Evolutionary conservation across 2,797 vertebrate species (phyloP).

Genomic region (Scolopax bukidnonensis): DNA sequence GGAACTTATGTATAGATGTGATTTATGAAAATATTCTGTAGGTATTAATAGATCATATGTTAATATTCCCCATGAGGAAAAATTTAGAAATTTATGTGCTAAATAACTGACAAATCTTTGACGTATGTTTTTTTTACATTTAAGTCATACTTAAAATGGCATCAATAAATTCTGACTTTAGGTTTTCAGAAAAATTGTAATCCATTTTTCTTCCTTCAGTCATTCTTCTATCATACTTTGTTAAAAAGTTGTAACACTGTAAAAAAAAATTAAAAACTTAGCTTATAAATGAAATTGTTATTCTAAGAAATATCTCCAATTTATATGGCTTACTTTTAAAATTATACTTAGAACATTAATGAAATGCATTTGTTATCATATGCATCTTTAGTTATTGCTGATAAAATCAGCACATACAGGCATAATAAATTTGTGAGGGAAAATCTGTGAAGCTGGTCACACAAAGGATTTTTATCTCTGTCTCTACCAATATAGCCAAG

Average conservation of each 20-base stretch:
- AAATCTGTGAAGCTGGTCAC: not conserved
- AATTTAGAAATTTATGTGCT: not conserved
- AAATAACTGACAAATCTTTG: not conserved
- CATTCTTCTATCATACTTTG: not conserved
- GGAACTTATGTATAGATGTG: not conserved
- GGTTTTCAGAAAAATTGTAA: not conserved
- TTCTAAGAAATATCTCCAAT: not conserved
- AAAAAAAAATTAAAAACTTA: not conserved
- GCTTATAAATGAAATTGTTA: not conserved
- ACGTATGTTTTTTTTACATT: not conserved
- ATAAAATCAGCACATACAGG: not conserved
- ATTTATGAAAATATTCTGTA: not conserved
- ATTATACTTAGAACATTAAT: not conserved
- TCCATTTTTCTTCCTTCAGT: not conserved
- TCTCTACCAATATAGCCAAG: not conserved
- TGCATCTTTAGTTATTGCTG: not conserved
- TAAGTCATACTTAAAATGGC: not conserved
- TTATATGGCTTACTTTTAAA: not conserved
- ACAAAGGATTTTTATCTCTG: not conserved
- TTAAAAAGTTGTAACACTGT: not conserved
- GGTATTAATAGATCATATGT: not conserved
- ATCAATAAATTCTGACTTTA: not conserved
- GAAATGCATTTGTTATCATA: not conserved
- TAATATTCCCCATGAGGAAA: not conserved
- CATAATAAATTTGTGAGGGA: not conserved